phyloP scores from a whole-genome alignment of 2,113 vertebrate species.

The Excalfactoria chinensis region DNA sequence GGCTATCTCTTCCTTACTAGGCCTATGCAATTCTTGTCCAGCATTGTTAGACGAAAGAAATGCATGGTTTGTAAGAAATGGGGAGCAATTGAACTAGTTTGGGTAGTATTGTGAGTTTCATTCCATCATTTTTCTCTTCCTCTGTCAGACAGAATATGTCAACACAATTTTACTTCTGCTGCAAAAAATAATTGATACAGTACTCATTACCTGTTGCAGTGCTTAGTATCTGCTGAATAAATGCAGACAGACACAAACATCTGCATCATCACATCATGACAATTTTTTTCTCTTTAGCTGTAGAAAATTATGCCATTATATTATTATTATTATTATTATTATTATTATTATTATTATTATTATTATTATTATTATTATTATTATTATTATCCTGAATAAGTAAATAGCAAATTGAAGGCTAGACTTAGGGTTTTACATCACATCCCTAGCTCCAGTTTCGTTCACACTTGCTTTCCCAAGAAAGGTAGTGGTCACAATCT shows the following conservation, averaged over 20 bases:
- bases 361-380: too few species aligned
- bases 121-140: neutral
- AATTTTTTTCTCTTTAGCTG: neutral
- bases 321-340: too few species aligned
- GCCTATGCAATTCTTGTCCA: neutral
- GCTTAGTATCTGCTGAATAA: neutral
- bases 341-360: too few species aligned
- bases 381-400: too few species aligned
- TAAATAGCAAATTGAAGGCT: neutral
- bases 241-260: neutral
- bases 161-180: neutral
- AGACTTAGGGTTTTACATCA: slow-evolving; percentile 34
- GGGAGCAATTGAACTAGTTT: neutral
- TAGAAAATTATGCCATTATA: neutral
- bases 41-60: neutral
- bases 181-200: neutral
- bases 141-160: neutral
- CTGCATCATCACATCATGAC: neutral
- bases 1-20: neutral
- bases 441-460: slow-evolving; percentile 4
- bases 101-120: neutral
- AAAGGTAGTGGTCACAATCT: too few species aligned
- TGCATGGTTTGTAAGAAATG: neutral
- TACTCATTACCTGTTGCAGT: neutral
- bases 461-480: slow-evolving; percentile 6